Percentiles rank a stretch among this genome's conserved stretches.
phyloP scores from a whole-genome alignment of 2,888 invertebrate species.

The Mechanitis messenoides region DNA sequence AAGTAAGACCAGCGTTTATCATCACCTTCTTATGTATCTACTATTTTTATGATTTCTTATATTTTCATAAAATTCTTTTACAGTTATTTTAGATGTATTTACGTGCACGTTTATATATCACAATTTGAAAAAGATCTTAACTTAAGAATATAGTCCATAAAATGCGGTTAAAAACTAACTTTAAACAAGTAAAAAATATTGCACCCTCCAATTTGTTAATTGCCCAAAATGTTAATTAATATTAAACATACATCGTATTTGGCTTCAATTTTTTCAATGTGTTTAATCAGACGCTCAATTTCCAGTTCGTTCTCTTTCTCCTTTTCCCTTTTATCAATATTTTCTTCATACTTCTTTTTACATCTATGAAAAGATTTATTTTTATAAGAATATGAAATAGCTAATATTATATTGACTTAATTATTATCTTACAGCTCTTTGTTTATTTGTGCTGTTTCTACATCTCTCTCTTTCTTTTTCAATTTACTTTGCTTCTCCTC shows the following conservation, averaged over 20 bases:
- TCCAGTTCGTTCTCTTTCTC: constrained; percentile 28
- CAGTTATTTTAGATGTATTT: too few relatives aligned
- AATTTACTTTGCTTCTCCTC: constrained; percentile 23
- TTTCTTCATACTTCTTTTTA: not conserved
- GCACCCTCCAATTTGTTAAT: too few relatives aligned
- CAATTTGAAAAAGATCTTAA: too few relatives aligned
- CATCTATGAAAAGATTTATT: not conserved
- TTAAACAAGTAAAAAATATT: too few relatives aligned
- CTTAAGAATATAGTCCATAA: too few relatives aligned
- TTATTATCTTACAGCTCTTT: constrained; percentile 45
- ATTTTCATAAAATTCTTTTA: too few relatives aligned
- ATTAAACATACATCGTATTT: constrained; percentile 28
- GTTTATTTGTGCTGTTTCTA: constrained; percentile 40
- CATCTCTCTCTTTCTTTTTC: constrained; percentile 28
- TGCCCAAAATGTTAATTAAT: not conserved
- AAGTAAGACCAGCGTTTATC: too few relatives aligned
- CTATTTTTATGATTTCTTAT: too few relatives aligned
- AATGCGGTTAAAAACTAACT: too few relatives aligned
- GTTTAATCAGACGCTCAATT: constrained; percentile 35
- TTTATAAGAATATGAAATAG: not conserved
- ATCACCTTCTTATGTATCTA: too few relatives aligned
- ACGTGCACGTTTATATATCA: too few relatives aligned
- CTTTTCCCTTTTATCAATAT: constrained; percentile 21
- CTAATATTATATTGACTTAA: not conserved
- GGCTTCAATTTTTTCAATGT: constrained; percentile 34